These are phyloP conservation scores for Brachionus rotundiformis DNA, from an alignment of 1,140 invertebrate genomes.

Conservation along the genomic window DNA sequence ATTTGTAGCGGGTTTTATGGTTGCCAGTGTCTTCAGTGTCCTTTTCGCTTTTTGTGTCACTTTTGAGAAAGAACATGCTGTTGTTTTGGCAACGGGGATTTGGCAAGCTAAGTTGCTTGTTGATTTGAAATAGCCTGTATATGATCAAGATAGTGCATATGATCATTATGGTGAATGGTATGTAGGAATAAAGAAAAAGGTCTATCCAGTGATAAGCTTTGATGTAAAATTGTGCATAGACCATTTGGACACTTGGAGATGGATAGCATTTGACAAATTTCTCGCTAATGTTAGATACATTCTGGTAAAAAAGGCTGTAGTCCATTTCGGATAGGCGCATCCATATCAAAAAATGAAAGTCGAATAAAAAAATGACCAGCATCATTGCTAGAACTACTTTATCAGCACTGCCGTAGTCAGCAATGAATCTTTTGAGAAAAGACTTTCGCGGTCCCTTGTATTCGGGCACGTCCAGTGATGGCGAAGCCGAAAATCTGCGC, in stretches of 20 bases:
- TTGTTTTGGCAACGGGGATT: background rate
- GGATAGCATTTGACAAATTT: constrained; percentile 5
- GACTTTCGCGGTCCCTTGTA: constrained; percentile 3
- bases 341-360: constrained; percentile 48
- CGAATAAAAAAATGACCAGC: constrained; percentile 44
- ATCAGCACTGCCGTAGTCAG: constrained; percentile 38
- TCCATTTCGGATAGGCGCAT: constrained; percentile 25
- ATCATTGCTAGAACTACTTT: constrained; percentile 24
- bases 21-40: background rate
- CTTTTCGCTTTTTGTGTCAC: background rate
- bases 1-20: background rate
- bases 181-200: constrained; percentile 46
- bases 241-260: background rate
- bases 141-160: constrained; percentile 45
- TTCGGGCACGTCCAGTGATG: background rate
- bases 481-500: background rate
- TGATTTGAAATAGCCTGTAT: constrained; percentile 29
- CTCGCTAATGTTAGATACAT: background rate
- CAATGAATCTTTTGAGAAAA: background rate
- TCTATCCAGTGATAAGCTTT: constrained; percentile 45
- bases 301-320: background rate
- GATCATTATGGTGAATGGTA: constrained; percentile 40
- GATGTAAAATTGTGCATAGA: background rate
- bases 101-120: background rate
- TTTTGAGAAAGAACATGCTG: background rate